A percentile compares a stretch with the other conserved stretches of the same genome.
Evolutionary conservation across 2,888 invertebrate genomes (phyloP).

Genomic region (Troides aeacus): DNA sequence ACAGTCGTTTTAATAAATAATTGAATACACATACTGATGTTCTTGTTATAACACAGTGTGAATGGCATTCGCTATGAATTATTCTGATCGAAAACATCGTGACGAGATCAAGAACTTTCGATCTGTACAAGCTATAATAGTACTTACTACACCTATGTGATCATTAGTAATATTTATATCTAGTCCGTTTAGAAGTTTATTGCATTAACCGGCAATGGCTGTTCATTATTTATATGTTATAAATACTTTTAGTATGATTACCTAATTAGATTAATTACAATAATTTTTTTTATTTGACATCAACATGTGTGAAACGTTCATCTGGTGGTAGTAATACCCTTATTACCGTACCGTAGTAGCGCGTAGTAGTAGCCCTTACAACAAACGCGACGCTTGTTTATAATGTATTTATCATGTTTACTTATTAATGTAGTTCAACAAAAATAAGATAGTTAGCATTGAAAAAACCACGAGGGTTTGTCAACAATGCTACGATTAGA

Average conservation of each 20-base stretch:
- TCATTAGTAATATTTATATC: neutral
- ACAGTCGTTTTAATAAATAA: too few species aligned
- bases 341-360: too few species aligned
- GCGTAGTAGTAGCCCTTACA: too few species aligned
- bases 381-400: too few species aligned
- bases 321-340: too few species aligned
- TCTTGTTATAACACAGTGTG: neutral
- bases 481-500: too few species aligned
- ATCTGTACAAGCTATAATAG: neutral
- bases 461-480: too few species aligned
- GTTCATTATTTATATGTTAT: neutral
- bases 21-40: neutral
- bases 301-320: too few species aligned
- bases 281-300: neutral
- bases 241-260: neutral
- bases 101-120: neutral
- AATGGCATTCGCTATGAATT: neutral
- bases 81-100: neutral
- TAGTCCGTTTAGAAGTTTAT: neutral
- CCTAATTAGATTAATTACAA: neutral
- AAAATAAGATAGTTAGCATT: too few species aligned
- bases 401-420: too few species aligned
- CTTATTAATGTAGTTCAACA: too few species aligned
- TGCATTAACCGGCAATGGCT: neutral
- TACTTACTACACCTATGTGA: neutral